Percentiles rank a stretch among this genome's conserved stretches.
These are phyloP conservation scores for Nebria brevicollis DNA, from an alignment of 2,888 invertebrate genomes.

Conservation along the genomic window DNA sequence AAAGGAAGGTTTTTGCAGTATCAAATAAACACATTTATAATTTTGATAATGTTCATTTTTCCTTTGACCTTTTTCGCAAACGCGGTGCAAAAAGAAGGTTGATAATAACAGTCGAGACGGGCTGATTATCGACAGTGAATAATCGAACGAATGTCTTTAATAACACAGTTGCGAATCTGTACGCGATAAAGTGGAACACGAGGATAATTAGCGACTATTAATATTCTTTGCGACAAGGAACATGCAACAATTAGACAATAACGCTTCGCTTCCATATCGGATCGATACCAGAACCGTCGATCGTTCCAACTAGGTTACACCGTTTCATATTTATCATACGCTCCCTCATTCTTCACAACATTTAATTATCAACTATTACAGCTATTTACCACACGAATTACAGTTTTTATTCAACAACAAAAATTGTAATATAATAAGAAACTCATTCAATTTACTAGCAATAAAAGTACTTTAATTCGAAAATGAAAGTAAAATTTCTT, in stretches of 20 bases:
- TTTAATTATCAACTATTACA: too few relatives aligned
- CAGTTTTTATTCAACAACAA: too few relatives aligned
- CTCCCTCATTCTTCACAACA: too few relatives aligned
- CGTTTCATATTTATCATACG: not conserved
- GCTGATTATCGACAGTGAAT: conserved; percentile 44
- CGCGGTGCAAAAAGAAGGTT: conserved; percentile 4
- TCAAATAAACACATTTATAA: conserved; percentile 44
- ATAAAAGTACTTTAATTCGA: too few relatives aligned
- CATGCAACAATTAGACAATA: conserved; percentile 45
- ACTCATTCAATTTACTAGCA: too few relatives aligned
- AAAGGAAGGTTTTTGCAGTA: conserved; percentile 9
- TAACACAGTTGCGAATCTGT: conserved; percentile 40
- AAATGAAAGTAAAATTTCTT: too few relatives aligned
- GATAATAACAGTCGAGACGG: conserved; percentile 14
- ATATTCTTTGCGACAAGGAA: conserved; percentile 38
- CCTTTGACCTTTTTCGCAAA: conserved; percentile 10
- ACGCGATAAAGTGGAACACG: conserved; percentile 32
- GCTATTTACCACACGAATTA: too few relatives aligned
- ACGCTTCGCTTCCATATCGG: not conserved
- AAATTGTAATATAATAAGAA: too few relatives aligned
- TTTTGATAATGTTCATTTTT: conserved; percentile 27
- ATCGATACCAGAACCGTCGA: not conserved
- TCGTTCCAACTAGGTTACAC: not conserved
- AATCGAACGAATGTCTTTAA: conserved; percentile 44
- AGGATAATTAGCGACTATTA: conserved; percentile 44